These are phyloP conservation scores for Tholera decimalis DNA, from an alignment of 2,888 invertebrate species.

Conservation along the genomic window DNA sequence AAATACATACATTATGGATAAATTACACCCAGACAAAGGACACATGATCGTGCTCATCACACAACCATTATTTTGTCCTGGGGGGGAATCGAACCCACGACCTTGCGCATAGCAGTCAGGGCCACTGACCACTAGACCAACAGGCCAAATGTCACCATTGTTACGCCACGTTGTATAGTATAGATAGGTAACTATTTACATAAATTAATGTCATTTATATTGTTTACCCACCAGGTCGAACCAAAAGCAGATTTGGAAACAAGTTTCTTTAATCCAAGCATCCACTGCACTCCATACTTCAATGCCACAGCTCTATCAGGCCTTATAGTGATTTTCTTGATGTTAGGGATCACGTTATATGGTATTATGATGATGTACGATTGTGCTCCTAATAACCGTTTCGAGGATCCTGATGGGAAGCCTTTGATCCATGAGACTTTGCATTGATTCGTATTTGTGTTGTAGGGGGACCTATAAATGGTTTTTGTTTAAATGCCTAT, in stretches of 20 bases:
- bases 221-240: slow-evolving; percentile 11
- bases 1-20: too few relatives aligned
- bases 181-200: background rate
- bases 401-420: slow-evolving; percentile 76
- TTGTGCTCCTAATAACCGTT: slow-evolving; percentile 69
- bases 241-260: background rate
- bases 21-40: too few relatives aligned
- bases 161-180: too few relatives aligned
- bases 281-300: slow-evolving; percentile 78
- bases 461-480: too few relatives aligned
- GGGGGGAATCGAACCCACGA: too few relatives aligned
- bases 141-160: too few relatives aligned
- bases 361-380: slow-evolving; percentile 69
- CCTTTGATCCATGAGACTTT: slow-evolving; percentile 18
- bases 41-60: too few relatives aligned
- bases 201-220: background rate
- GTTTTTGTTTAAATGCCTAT: too few relatives aligned
- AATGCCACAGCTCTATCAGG: slow-evolving; percentile 68
- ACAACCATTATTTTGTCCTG: too few relatives aligned
- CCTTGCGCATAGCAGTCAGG: too few relatives aligned
- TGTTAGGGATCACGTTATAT: slow-evolving; percentile 63
- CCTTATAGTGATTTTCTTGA: slow-evolving; percentile 67
- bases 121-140: too few relatives aligned
- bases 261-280: slow-evolving; percentile 63
- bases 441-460: slow-evolving; percentile 7